phyloP scores from a whole-genome alignment of 2,113 vertebrate species.

The Peromyscus leucopus region DNA sequence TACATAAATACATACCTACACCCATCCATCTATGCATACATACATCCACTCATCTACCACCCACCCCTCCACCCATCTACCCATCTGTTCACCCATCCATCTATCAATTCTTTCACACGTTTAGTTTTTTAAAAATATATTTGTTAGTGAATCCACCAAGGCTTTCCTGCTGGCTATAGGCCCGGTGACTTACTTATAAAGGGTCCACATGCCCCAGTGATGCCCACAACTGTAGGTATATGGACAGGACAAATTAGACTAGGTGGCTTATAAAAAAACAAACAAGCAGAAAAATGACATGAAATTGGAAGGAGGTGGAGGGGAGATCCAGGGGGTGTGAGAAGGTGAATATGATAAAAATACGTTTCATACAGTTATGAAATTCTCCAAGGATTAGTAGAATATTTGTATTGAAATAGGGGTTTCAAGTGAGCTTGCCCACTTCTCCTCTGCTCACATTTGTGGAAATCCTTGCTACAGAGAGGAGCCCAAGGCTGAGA shows the following conservation, averaged over 20 bases:
- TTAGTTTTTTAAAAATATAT: background rate
- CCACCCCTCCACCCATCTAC: too few relatives aligned
- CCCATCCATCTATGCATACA: background rate
- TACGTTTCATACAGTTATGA: background rate
- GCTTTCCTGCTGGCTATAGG: background rate
- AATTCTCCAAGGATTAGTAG: background rate
- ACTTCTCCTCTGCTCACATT: background rate
- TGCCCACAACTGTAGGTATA: background rate
- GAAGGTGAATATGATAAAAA: background rate
- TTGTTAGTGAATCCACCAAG: background rate
- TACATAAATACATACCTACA: background rate
- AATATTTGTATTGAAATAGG: background rate
- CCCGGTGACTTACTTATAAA: background rate
- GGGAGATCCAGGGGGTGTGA: background rate
- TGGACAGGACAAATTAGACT: background rate
- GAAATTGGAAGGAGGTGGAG: background rate
- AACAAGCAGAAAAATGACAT: background rate
- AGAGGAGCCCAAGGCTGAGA: background rate
- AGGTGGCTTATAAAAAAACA: background rate
- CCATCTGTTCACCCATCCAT: background rate
- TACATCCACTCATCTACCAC: too few relatives aligned
- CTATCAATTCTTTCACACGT: background rate
- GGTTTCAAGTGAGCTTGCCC: background rate
- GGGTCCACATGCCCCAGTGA: background rate
- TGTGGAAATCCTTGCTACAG: background rate